Evolutionary conservation across 92 coral and sea anemone genomes (phyloP), one percentile per base, ranked within the genome.

Genomic region (Heteractis magnifica): DNA sequence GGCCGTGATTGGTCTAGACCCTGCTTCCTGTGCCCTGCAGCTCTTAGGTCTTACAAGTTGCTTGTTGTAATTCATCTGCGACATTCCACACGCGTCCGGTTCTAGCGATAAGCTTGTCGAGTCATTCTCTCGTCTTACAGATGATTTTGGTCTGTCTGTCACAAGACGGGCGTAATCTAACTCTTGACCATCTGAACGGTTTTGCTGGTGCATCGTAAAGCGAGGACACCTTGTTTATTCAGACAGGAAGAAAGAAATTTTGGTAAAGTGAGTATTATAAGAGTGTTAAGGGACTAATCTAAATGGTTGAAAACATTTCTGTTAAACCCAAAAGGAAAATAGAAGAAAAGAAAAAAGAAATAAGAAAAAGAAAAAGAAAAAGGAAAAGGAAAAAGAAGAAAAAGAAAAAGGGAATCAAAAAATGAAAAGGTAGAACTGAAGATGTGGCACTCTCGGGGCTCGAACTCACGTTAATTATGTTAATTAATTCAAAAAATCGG

Each of bases 131-230:
- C 91, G 73, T 52, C 80, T 82, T 16, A 84, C 56, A 55, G 89
- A 83, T 55, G 95, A 85, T 52, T 83, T 88, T 8, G 89, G 90
- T 62, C 89, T 82, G 60, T 87, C 90, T 51, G 81, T 60, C 16
- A 74, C 48, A 26, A 89, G 79, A 64, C 92, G 83, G 51, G 53
- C 53, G 78, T 91, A 90, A 23, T 90, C 94, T 21, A 84, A 49
- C 49, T 82, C 80, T 81, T 26, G 77, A 0, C 58, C 68, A 15
- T 72, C 71, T 19, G 77, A 80, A 6, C 90, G 89, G 83, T 88
- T 89, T 60, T 92, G 96, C 41, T 94, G 98, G 65, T 93, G 97
- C 89, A 97, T 90, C 11, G 95, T 97, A 52, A 97, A 97, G 26
- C 99, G 91, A 21, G 97, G 93, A 80, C 97, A 94, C 99, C 99